A percentile compares a stretch with the other conserved stretches of the same genome.
These are phyloP conservation scores for Thereva nobilitata DNA, from an alignment of 2,888 invertebrate genomes.

Conservation along the genomic window DNA sequence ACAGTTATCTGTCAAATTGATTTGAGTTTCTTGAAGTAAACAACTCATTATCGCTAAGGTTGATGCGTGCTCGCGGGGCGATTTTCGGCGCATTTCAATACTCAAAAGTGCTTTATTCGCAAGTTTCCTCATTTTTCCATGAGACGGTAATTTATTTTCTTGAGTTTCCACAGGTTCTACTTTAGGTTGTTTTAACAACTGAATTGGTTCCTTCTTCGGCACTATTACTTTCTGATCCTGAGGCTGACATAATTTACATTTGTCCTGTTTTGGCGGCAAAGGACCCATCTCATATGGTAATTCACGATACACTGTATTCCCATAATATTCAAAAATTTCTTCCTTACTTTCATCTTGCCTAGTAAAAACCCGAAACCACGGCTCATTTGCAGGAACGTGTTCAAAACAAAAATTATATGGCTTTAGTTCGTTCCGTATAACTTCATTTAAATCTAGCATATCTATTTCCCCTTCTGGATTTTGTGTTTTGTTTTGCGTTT, in stretches of 20 bases:
- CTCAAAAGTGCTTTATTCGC: slow-evolving; percentile 48
- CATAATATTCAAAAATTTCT: slow-evolving; percentile 62
- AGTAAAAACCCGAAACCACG: slow-evolving; percentile 79
- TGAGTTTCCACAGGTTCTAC: not conserved
- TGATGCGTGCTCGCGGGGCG: slow-evolving; percentile 85
- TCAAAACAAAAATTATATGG: slow-evolving; percentile 76
- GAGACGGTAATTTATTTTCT: not conserved
- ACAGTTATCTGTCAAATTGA: too few relatives aligned
- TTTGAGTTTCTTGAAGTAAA: slow-evolving; percentile 58
- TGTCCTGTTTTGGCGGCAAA: slow-evolving; percentile 65
- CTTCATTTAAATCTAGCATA: slow-evolving; percentile 3
- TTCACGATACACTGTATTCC: slow-evolving; percentile 54
- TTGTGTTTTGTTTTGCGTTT: too few relatives aligned
- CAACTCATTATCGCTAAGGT: slow-evolving; percentile 81
- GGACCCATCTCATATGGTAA: slow-evolving; percentile 77
- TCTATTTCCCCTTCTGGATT: slow-evolving; percentile 48
- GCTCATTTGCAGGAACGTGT: slow-evolving; percentile 70
- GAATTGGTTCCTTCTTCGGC: not conserved
- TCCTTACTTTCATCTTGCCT: slow-evolving; percentile 75
- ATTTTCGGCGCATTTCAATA: slow-evolving; percentile 69
- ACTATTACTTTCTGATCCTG: slow-evolving; percentile 37
- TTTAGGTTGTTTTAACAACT: not conserved
- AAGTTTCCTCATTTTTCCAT: not conserved
- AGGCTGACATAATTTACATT: slow-evolving; percentile 6
- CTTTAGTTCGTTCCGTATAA: slow-evolving; percentile 41